Percentiles rank a stretch among this genome's conserved stretches.
These are phyloP conservation scores for Hyperoplus immaculatus DNA, from an alignment of 2,797 vertebrate genomes.

Conservation along the genomic window DNA sequence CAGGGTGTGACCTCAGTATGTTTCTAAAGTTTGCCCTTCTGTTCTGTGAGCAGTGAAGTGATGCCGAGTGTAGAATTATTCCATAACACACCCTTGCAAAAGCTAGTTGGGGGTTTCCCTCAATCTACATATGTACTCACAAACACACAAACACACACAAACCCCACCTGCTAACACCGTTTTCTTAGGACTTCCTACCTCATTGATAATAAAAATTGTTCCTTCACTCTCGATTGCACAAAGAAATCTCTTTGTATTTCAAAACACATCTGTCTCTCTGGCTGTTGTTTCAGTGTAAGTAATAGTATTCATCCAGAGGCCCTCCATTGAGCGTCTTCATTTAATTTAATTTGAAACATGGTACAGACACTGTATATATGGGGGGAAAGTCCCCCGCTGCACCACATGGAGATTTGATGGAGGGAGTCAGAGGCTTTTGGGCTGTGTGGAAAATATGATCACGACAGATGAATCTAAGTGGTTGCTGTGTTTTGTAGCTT, in stretches of 20 bases:
- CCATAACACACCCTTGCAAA: conserved; percentile 31
- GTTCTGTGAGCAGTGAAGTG: conserved; percentile 21
- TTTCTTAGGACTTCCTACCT: conserved; percentile 72
- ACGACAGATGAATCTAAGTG: background rate
- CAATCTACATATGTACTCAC: background rate
- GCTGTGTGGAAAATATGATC: conserved; percentile 49
- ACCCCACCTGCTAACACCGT: conserved; percentile 48
- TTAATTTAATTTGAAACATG: background rate
- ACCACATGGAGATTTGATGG: conserved; percentile 22
- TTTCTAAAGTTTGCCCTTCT: background rate
- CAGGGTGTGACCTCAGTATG: background rate
- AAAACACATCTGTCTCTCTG: too few species aligned
- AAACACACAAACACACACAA: background rate
- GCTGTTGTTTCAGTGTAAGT: background rate
- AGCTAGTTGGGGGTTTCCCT: conserved; percentile 36
- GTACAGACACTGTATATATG: background rate
- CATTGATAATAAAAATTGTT: background rate
- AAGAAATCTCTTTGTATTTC: background rate
- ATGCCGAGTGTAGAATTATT: conserved; percentile 26
- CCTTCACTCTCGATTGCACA: background rate
- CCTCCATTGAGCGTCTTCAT: background rate
- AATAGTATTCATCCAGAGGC: too few species aligned
- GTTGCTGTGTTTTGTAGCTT: conserved; percentile 4
- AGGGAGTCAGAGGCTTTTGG: conserved; percentile 10
- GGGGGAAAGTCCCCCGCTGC: conserved; percentile 46